Conservation (phyloP, 1,140 invertebrate genomes). For the Papilio polyxenes region DNA sequence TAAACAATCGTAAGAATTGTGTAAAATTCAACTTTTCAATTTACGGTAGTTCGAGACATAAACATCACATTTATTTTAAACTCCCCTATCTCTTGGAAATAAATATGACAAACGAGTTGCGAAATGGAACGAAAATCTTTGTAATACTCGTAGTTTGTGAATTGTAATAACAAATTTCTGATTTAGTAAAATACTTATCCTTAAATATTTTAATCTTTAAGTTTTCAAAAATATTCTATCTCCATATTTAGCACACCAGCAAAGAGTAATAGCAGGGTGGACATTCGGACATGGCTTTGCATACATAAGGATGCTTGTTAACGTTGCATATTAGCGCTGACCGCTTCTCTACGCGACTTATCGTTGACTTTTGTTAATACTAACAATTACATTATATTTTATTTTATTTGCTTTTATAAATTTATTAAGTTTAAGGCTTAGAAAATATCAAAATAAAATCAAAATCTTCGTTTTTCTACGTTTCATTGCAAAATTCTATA, state of each 20-base stretch:
- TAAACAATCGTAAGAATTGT: no score
- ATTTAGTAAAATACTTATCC: background rate
- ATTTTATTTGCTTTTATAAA: conserved; percentile 25
- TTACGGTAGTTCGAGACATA: no score
- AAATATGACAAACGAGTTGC: background rate
- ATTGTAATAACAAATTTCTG: background rate
- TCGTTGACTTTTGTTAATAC: conserved; percentile 51
- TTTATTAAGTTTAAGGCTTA: background rate
- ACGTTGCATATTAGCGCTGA: conserved; percentile 63
- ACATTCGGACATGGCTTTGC: conserved; percentile 70
- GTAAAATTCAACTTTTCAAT: no score
- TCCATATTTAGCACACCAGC: conserved; percentile 48
- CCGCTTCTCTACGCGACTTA: conserved; percentile 51
- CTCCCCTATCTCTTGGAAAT: background rate
- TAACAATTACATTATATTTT: conserved; percentile 39
- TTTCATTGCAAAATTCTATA: background rate
- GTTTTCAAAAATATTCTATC: conserved; percentile 41
- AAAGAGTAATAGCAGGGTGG: conserved; percentile 68
- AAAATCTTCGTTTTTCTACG: background rate
- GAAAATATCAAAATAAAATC: background rate
- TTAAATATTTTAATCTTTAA: background rate
- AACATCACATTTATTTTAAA: no score
- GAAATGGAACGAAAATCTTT: background rate
- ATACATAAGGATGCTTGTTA: conserved; percentile 68
- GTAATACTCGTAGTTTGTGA: background rate